These are phyloP conservation scores for Caenorhabditis briggsae DNA, from an alignment of 1,140 invertebrate genomes.

Conservation along the genomic window DNA sequence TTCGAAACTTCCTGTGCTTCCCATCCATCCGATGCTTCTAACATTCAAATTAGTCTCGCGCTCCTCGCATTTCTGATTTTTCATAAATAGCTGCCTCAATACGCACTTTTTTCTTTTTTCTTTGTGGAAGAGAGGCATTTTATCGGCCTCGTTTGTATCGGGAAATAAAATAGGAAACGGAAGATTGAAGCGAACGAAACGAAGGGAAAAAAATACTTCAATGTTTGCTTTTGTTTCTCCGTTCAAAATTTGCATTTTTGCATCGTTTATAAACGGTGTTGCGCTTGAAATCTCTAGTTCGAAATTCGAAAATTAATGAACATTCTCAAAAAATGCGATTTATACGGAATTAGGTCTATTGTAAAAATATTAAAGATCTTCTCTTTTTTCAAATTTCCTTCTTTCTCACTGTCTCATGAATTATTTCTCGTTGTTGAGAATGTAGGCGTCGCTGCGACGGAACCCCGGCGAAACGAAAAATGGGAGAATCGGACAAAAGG, in stretches of 20 bases:
- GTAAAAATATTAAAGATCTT: not conserved
- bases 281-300: not conserved
- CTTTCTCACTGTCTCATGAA: slow-evolving; percentile 9
- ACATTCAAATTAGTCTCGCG: slow-evolving; percentile 29
- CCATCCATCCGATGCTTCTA: not conserved
- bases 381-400: not conserved
- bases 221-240: slow-evolving; percentile 13
- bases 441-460: not conserved
- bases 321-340: too few relatives aligned
- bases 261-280: not conserved
- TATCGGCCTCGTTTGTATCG: slow-evolving; percentile 35
- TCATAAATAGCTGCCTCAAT: slow-evolving; percentile 5
- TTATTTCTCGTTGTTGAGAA: slow-evolving; percentile 8
- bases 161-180: slow-evolving; percentile 46
- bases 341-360: too few relatives aligned
- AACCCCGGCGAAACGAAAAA: not conserved
- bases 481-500: not conserved
- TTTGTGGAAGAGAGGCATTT: not conserved
- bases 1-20: not conserved
- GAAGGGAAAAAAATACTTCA: not conserved
- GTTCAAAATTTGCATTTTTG: slow-evolving; percentile 22
- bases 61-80: slow-evolving; percentile 10
- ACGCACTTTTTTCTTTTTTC: not conserved
- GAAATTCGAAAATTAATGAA: not conserved
- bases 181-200: slow-evolving; percentile 19